Conservation (phyloP, 2,797 vertebrate genomes). For the Gambelia wislizenii region DNA sequence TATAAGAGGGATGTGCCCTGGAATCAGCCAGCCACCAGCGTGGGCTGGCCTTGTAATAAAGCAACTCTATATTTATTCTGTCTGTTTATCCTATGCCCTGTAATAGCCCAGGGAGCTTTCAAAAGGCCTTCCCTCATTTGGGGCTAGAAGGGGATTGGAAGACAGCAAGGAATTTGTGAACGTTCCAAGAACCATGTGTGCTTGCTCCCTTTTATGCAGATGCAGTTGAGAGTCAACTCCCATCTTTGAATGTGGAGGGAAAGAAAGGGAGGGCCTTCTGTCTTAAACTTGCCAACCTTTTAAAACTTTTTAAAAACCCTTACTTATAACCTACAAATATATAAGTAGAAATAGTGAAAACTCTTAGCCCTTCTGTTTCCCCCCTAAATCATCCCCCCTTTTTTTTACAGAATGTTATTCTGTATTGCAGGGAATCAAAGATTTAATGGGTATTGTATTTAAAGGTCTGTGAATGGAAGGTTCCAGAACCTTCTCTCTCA, state of each 20-base stretch:
- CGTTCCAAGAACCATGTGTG: constrained; percentile 37
- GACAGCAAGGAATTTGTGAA: not conserved
- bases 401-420: constrained; percentile 8
- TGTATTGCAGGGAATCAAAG: not conserved
- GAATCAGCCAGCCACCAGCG: constrained; percentile 83
- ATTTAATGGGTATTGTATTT: constrained; percentile 3
- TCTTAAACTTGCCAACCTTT: not conserved
- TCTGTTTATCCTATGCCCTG: constrained; percentile 82
- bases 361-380: not conserved
- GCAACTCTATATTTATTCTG: constrained; percentile 86
- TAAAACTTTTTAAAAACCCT: not conserved
- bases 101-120: constrained; percentile 81
- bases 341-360: not conserved
- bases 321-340: not conserved
- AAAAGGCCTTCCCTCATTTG: constrained; percentile 65
- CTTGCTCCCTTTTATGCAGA: constrained; percentile 8
- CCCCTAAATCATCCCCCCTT: no score
- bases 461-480: not conserved
- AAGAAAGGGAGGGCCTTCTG: not conserved
- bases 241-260: not conserved
- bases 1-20: constrained; percentile 78
- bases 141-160: constrained; percentile 47
- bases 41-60: constrained; percentile 84
- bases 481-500: not conserved
- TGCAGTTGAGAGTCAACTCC: constrained; percentile 11